Evolutionary conservation across 2,113 vertebrate species (phyloP).

Genomic region (Salvator merianae): DNA sequence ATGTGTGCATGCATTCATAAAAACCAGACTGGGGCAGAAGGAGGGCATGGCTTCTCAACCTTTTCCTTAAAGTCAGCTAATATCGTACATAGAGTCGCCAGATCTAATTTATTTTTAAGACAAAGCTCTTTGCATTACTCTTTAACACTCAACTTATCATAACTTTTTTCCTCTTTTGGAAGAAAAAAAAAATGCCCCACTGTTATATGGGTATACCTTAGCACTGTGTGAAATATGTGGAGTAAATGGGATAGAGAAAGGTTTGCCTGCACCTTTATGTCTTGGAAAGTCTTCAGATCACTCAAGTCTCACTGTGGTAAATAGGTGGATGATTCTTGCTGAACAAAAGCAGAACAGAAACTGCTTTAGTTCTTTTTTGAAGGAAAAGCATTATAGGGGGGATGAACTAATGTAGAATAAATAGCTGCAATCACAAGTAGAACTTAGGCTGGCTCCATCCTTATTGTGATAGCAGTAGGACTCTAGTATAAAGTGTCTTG

Average conservation of each 20-base stretch:
- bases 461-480: no score
- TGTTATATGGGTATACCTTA: no score
- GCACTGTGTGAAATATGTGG: not conserved
- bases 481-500: no score
- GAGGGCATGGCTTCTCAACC: not conserved
- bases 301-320: not conserved
- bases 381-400: no score
- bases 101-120: not conserved
- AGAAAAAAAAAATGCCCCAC: fast-evolving
- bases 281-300: not conserved
- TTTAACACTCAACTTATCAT: not conserved
- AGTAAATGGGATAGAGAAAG: not conserved
- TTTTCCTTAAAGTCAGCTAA: not conserved
- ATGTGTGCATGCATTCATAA: not conserved
- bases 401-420: not conserved
- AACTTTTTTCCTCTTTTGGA: not conserved
- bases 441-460: no score
- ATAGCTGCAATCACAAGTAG: no score
- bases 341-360: not conserved
- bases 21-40: not conserved
- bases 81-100: not conserved
- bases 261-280: not conserved
- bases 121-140: slow-evolving; percentile 36
- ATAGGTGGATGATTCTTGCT: not conserved
- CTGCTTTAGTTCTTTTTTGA: not conserved